Evolutionary conservation across 2,113 vertebrate genomes (phyloP), one percentile per base, ranked within the genome.

Genomic region (Urocynchramus pylzowi): DNA sequence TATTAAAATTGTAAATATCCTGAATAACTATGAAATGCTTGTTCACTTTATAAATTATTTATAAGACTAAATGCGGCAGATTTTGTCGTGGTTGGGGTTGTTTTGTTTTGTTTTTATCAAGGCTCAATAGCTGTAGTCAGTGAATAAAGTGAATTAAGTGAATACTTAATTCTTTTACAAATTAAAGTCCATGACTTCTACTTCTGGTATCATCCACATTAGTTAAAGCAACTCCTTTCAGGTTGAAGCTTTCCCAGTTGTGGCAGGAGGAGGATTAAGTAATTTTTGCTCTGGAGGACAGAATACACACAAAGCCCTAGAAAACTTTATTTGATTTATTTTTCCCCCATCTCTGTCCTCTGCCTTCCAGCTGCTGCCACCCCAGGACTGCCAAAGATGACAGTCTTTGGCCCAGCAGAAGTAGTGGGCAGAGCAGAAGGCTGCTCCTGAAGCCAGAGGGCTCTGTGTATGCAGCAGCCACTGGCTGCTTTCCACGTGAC

Each of bases 21-120:
- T 78, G 35, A 84, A 37, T 76, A 60, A 31, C 56, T 84, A 10
- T 50, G 28, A 94, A 95, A 89, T 75, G 33, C 6, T 70, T 28
- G 11, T 63, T 52, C 11, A 27, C 75, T 84, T 95, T 53, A 31
- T 91, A 68, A 70, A 84, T 56, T 52, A 74, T 84, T 89, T 90
- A 12, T 69, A 77, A 39, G 37, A 61, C 20, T 80, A 84, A 91
- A 65, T 50, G 11, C 50, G 84, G 18, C 37, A 61, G 60, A 67
- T 60, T 60, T 74, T 49, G 5, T 68, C 67, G 19, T 41, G 18
- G 20, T n/a, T 75, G 13, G 30, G 6, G 1, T n/a, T 41, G 24
- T 19, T 57, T 47, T 24, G 2, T 2, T 11, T 42, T 88, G 52
- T 63, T 89, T 68, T 90, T 44, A 59, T 70, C 0, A 0, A 52